Conservation (phyloP, 37 sponge, comb jelly and placozoan species). For the Spongilla lacustris region DNA sequence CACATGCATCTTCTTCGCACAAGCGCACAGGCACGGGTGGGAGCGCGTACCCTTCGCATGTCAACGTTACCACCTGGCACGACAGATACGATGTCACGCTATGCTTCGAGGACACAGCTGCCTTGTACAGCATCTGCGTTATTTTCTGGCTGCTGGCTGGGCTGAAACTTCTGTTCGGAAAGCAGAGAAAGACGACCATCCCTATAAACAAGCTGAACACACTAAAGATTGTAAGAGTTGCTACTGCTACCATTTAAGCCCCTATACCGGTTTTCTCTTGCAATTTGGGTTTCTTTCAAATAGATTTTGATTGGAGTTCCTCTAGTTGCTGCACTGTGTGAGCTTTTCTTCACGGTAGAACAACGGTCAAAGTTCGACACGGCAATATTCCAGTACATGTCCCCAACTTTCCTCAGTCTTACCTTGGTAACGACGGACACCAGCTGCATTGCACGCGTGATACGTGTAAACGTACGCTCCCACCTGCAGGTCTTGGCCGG, state of each 20-base stretch:
- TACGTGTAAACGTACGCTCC: neutral
- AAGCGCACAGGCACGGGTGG: neutral
- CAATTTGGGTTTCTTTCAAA: neutral
- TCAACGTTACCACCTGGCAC: constrained; percentile 11
- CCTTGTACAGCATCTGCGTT: constrained; percentile 48
- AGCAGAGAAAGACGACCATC: constrained; percentile 2
- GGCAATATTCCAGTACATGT: constrained; percentile 30
- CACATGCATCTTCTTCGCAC: neutral
- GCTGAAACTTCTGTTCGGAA: constrained; percentile 26
- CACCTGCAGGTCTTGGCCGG: constrained; percentile 33
- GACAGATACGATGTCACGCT: constrained; percentile 64
- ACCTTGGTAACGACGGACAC: neutral
- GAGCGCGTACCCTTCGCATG: neutral
- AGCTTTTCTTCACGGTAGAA: constrained; percentile 35
- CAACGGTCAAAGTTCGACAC: neutral
- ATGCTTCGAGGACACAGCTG: constrained; percentile 80
- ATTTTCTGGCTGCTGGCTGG: constrained; percentile 55
- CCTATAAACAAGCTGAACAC: constrained; percentile 53
- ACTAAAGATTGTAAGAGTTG: constrained; percentile 48
- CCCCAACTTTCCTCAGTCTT: constrained; percentile 37
- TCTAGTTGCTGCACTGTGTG: constrained; percentile 40
- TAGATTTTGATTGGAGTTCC: constrained; percentile 41
- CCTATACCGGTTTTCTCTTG: neutral
- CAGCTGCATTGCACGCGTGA: neutral
- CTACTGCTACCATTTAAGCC: too few species aligned